These are phyloP conservation scores for Borostomias antarcticus DNA, from an alignment of 2,797 vertebrate genomes.

Conservation along the genomic window DNA sequence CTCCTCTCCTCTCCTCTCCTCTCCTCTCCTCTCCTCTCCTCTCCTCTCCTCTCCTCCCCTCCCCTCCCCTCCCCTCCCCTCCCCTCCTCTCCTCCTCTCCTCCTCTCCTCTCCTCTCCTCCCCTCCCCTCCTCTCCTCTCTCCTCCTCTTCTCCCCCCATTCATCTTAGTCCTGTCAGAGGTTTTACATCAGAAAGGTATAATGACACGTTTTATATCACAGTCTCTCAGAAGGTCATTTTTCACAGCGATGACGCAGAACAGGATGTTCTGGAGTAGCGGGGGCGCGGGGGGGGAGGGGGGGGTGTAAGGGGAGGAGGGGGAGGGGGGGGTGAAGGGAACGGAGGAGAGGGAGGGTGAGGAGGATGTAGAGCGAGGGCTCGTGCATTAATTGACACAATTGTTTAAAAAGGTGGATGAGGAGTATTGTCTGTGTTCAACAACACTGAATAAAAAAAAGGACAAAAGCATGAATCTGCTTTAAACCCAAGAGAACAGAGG, in stretches of 20 bases:
- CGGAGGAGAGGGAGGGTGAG: not conserved
- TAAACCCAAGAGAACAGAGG: not conserved
- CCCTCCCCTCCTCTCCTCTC: too few species aligned
- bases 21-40: not conserved
- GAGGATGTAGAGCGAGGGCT: not conserved
- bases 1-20: not conserved
- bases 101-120: too few species aligned
- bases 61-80: too few species aligned
- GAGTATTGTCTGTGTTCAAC: too few species aligned
- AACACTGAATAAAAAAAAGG: too few species aligned
- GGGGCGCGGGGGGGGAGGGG: too few species aligned
- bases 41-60: not conserved
- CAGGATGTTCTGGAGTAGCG: too few species aligned
- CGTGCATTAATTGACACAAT: too few species aligned
- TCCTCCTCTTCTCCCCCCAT: not conserved
- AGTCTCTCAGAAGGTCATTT: constrained; percentile 47
- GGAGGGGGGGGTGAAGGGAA: not conserved
- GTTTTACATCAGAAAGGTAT: constrained; percentile 21
- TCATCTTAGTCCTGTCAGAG: constrained; percentile 1
- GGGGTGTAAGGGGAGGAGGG: not conserved
- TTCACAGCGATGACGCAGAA: constrained; percentile 34
- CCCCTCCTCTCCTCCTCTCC: too few species aligned
- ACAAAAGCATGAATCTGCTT: too few species aligned
- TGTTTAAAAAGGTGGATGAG: too few species aligned
- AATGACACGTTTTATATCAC: constrained; percentile 46